Base-by-base conservation (phyloP, 2,888 invertebrate species). In the Pycnomerus fuliginosus region DNA sequence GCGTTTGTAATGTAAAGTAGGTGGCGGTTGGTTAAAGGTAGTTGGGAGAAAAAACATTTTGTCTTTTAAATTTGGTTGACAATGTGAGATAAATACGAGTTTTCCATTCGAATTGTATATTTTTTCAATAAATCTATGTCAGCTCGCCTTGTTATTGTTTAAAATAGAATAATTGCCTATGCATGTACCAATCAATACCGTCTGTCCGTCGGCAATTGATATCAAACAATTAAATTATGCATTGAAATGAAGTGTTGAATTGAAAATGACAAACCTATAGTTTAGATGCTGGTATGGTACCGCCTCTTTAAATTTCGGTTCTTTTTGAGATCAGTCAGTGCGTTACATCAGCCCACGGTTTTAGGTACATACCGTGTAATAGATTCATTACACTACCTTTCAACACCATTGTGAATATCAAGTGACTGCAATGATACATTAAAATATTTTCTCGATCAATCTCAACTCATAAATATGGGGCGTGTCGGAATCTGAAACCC, bases 401-500 rank as follows among this genome's bases (percentile, higher is more conserved):
- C 52, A 50, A 44, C 52, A 47, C 48, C 36, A 32, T 44, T 41
- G 46, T 48, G 47, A 54, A 54, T 52, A 50, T 48, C 44, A 54
- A 50, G 48, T 41, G 44, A 40, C 45, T 44, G 40, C 44, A 49
- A 49, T 50, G 49, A 46, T 39, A 42, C 47, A 52, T 50, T 54
- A 44, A 48, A 50, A 52, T 48, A 42, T 43, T 48, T 43, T 46
- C 45, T 42, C 36, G 31, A 51, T 52, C 43, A 47, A 47, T 48
- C 41, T 35, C 20, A 7, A 5, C 20, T 5, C 5, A 7, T 7
- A 20, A 20, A 20, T 7, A 20, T 20, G 27, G 5, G 27, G 5
- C 11, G 7, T 10, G 4, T 40, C 33, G 60, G 55, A 62, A 64
- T 55, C 33, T 35, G 53, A 64, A 57, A 62, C 52, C 52, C 51